Evolutionary conservation across 2,888 invertebrate species (phyloP), one percentile per base, ranked within the genome.

Genomic region (Fragum sueziense): DNA sequence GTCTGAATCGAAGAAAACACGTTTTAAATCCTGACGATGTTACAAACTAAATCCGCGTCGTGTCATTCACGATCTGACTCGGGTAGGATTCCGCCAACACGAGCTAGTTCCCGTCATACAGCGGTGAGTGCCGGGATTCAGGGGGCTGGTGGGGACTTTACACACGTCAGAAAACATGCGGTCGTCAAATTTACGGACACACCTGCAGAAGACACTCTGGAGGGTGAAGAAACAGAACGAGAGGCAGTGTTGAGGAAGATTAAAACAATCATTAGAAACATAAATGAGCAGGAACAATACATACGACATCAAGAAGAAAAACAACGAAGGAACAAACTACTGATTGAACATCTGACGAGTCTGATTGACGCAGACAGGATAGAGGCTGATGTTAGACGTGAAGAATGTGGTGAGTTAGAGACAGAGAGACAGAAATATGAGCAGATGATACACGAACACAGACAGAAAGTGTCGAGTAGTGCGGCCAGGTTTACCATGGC

Each of bases 241-340:
- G 65, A 37, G 25, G 34, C 33, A 41, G 34, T 65, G 14, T 25
- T 65, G 6, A 20, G n/a, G 2, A 65, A 65, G 25, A 65, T 65
- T 20, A 65, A 34, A 31, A 27, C 22, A 7, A 17, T 25, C 4
- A 41, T 65, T 0, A 9, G 6, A 34, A 27, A 41, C 11, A 65
- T 65, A 6, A 17, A 27, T 7, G n/a, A 65, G 11, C 65, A 65
- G 27, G 65, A 65, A 34, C n/a, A 25, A 2, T 65, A 65, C 22
- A 27, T 65, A 14, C n/a, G 41, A 41, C 65, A 65, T 11, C 65
- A 65, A 25, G 65, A 65, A 25, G 65, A 65, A 25, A 65, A 65
- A 65, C 65, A 65, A 22, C n/a, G 41, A 27, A 65, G 65, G 25
- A 65, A 65, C 27, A 65, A 25, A 41, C 37, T 34, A 20, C 27